phyloP scores from a whole-genome alignment of 1,140 invertebrate species.

The Pseudobourletiella spinata region DNA sequence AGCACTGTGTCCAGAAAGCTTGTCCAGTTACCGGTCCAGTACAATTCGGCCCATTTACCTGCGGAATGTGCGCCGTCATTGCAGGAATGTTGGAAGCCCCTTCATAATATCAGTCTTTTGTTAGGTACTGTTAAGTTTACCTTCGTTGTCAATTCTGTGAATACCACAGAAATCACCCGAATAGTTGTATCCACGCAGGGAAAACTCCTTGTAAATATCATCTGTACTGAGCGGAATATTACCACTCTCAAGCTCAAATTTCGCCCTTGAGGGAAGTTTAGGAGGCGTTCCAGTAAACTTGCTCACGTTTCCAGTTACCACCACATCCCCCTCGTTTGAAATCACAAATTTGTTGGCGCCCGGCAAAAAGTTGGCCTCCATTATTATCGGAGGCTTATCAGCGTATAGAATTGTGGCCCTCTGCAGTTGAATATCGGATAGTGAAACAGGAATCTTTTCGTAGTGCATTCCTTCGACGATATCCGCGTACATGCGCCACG shows the following conservation, averaged over 20 bases:
- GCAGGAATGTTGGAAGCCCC: too few species aligned
- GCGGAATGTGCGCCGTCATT: too few species aligned
- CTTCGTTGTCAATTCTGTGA: conserved; percentile 54
- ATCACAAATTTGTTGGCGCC: conserved; percentile 87
- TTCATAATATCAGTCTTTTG: too few species aligned
- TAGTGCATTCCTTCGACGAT: conserved; percentile 58
- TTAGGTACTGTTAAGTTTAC: too few species aligned
- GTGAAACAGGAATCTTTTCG: conserved; percentile 69
- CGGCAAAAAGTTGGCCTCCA: conserved; percentile 80
- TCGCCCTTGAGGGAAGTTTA: too few species aligned
- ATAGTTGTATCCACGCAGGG: conserved; percentile 91
- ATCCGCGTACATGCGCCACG: conserved; percentile 88
- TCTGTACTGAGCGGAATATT: too few species aligned
- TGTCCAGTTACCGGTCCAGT: conserved; percentile 85
- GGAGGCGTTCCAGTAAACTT: too few species aligned
- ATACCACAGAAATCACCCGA: conserved; percentile 77
- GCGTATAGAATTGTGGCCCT: conserved; percentile 87
- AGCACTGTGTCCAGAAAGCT: conserved; percentile 90
- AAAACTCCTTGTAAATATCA: conserved; percentile 90
- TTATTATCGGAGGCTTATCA: conserved; percentile 69
- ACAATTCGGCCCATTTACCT: conserved; percentile 52
- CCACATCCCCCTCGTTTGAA: conserved; percentile 70
- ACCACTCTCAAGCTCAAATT: too few species aligned
- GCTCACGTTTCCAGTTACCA: conserved; percentile 69
- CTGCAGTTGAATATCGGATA: conserved; percentile 81